Evolutionary conservation across 1,140 invertebrate species (phyloP).

Genomic region (Cherax quadricarinatus): DNA sequence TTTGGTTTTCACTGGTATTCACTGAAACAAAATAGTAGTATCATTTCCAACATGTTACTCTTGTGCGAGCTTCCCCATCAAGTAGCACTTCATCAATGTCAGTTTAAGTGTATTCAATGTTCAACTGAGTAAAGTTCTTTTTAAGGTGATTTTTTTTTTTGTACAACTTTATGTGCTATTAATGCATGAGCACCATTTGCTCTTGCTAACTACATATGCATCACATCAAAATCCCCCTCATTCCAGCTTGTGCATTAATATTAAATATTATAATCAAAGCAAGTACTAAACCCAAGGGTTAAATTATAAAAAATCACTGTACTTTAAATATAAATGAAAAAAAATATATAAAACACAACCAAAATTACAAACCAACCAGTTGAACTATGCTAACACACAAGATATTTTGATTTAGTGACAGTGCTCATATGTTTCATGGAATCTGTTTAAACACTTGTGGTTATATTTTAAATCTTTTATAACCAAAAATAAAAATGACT

Average conservation of each 20-base stretch:
- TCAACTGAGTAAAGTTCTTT: neutral
- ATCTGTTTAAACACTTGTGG: neutral
- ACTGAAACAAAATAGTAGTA: neutral
- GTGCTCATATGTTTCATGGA: neutral
- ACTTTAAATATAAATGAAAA: neutral
- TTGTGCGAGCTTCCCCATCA: conserved; percentile 28
- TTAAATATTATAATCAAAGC: no score
- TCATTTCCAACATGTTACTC: neutral
- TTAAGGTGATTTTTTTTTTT: no score
- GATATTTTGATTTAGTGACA: neutral
- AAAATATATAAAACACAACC: neutral
- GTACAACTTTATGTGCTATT: no score
- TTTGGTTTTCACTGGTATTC: neutral
- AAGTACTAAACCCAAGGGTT: no score
- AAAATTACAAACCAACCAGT: neutral
- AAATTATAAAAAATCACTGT: neutral
- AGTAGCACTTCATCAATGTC: neutral
- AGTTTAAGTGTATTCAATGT: neutral
- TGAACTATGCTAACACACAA: neutral
- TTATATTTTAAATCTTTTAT: neutral
- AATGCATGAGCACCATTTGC: neutral
- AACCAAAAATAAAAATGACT: neutral
- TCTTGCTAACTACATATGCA: neutral
- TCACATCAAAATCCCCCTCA: neutral
- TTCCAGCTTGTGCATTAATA: neutral